Evolutionary conservation across 2,113 vertebrate genomes (phyloP).

Genomic region (Aphyosemion australe): DNA sequence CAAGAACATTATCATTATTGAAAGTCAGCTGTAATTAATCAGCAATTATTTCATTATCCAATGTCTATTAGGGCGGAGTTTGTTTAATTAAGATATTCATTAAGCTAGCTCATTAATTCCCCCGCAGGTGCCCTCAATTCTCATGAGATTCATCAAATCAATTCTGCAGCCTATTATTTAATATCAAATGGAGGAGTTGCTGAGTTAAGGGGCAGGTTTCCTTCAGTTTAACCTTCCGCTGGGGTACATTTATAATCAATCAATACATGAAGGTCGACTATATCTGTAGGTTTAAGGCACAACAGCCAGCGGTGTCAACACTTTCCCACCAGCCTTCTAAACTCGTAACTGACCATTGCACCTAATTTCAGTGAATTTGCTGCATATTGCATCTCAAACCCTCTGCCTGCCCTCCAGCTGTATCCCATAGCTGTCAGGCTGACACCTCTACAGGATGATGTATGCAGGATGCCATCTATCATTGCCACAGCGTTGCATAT

Average conservation of each 20-base stretch:
- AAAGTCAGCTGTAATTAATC: slow-evolving; percentile 51
- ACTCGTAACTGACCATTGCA: slow-evolving; percentile 33
- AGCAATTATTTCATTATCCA: slow-evolving; percentile 54
- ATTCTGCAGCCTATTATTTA: slow-evolving; percentile 64
- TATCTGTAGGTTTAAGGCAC: not conserved
- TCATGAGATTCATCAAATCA: slow-evolving; percentile 55
- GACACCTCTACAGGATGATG: slow-evolving; percentile 34
- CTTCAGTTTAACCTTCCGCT: slow-evolving; percentile 8
- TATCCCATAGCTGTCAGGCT: slow-evolving; percentile 55
- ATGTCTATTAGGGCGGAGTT: slow-evolving; percentile 58
- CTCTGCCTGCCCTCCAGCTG: slow-evolving; percentile 60
- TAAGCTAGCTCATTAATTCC: slow-evolving; percentile 69
- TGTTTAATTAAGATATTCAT: slow-evolving; percentile 76
- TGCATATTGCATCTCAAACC: slow-evolving; percentile 48
- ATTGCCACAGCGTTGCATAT: slow-evolving; percentile 55
- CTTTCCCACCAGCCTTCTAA: slow-evolving; percentile 18
- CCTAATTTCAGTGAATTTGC: slow-evolving; percentile 48
- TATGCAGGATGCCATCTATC: slow-evolving; percentile 63
- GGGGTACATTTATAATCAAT: not conserved
- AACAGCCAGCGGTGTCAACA: slow-evolving; percentile 1
- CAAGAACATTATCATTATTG: slow-evolving; percentile 18
- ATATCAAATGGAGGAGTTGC: slow-evolving; percentile 30
- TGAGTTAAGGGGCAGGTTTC: slow-evolving; percentile 20
- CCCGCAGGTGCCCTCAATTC: slow-evolving; percentile 63
- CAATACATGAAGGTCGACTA: slow-evolving; percentile 10